These are phyloP conservation scores for Neomorphus geoffroyi DNA, from an alignment of 2,797 vertebrate genomes.

Conservation along the genomic window DNA sequence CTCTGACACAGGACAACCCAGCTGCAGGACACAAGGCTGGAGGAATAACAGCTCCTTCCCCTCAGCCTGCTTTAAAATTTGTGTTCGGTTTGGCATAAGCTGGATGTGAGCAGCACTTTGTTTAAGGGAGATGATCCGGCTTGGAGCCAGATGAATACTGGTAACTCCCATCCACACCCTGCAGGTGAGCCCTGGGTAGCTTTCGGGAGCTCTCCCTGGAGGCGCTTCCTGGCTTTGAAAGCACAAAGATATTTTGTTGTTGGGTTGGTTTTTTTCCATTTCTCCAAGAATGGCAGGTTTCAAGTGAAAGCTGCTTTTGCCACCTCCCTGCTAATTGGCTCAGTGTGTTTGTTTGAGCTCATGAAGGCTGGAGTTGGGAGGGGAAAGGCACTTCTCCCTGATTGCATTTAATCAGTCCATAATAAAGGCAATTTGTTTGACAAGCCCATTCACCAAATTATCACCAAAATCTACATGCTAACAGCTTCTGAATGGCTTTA, in stretches of 20 bases:
- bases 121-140: not conserved
- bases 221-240: not conserved
- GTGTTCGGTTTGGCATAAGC: constrained; percentile 15
- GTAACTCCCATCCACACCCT: not conserved
- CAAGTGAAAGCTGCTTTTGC: constrained; percentile 65
- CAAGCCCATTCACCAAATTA: constrained; percentile 66
- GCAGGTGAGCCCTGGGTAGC: constrained; percentile 32
- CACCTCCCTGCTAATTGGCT: constrained; percentile 65
- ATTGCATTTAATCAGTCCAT: constrained; percentile 57
- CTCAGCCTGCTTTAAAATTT: not conserved
- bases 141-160: not conserved
- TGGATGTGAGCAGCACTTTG: not conserved
- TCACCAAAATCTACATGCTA: constrained; percentile 56
- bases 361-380: constrained; percentile 17
- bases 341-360: constrained; percentile 61
- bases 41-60: not conserved
- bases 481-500: constrained; percentile 58
- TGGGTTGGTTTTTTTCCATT: not conserved
- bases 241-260: not conserved
- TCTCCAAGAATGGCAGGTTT: constrained; percentile 6
- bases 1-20: not conserved
- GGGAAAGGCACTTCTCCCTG: constrained; percentile 35
- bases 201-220: not conserved
- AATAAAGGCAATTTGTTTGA: constrained; percentile 73
- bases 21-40: not conserved